These are phyloP conservation scores for Larimichthys crocea DNA, from an alignment of 2,113 vertebrate species.

Conservation along the genomic window DNA sequence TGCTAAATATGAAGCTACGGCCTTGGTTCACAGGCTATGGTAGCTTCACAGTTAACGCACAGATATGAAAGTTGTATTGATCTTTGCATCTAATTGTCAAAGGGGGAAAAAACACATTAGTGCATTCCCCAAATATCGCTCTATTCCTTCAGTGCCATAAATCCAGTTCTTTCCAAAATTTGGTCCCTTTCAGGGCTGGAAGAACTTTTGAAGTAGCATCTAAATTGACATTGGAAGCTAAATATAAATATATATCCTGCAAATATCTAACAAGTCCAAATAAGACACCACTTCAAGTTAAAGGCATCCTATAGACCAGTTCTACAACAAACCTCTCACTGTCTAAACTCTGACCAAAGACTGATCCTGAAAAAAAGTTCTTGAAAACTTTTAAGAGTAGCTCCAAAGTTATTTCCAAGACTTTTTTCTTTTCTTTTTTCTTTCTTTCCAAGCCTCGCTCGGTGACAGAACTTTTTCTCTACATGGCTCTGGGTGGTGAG, in stretches of 20 bases:
- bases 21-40: too few relatives aligned
- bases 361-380: slow-evolving; percentile 11
- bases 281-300: background rate
- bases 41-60: background rate
- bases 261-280: background rate
- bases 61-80: background rate
- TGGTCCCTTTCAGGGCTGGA: background rate
- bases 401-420: slow-evolving; percentile 33
- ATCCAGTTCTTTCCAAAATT: background rate
- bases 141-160: background rate
- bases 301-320: background rate
- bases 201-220: background rate
- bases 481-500: slow-evolving; percentile 18
- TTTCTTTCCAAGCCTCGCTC: background rate
- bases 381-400: slow-evolving; percentile 34
- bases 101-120: too few relatives aligned
- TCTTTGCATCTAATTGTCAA: background rate
- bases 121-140: background rate
- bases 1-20: background rate
- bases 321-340: background rate
- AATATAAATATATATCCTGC: background rate
- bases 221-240: background rate
- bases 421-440: background rate
- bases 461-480: slow-evolving; percentile 2
- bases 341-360: slow-evolving; percentile 39